These are phyloP conservation scores for sheep (Ovis aries) DNA, from an alignment of 2,113 vertebrate genomes.

Conservation along the genomic window ARS-UI_Ramb_v3.0 NC_056059.1:1860001-1860500, in stretches of 20 bases:
- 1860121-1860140: rapidly evolving
- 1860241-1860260: not conserved
- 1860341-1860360: not conserved
- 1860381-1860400: too few relatives aligned
- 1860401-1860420: too few relatives aligned
- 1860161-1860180: not conserved
- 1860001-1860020: not conserved
- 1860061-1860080: not conserved
- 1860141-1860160: not conserved
- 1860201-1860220: not conserved
- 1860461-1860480: too few relatives aligned
- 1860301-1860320: not conserved
- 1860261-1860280: not conserved
- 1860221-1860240: not conserved
- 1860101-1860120: not conserved
- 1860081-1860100: not conserved
- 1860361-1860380: too few relatives aligned
- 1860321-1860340: not conserved
- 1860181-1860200: not conserved
- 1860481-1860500: too few relatives aligned
- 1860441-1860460: too few relatives aligned
- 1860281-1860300: not conserved
- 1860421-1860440: too few relatives aligned
- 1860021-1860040: not conserved
- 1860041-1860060: not conserved